Evolutionary conservation across 1,140 invertebrate species (phyloP).

Genomic region (Campoletis sonorensis): DNA sequence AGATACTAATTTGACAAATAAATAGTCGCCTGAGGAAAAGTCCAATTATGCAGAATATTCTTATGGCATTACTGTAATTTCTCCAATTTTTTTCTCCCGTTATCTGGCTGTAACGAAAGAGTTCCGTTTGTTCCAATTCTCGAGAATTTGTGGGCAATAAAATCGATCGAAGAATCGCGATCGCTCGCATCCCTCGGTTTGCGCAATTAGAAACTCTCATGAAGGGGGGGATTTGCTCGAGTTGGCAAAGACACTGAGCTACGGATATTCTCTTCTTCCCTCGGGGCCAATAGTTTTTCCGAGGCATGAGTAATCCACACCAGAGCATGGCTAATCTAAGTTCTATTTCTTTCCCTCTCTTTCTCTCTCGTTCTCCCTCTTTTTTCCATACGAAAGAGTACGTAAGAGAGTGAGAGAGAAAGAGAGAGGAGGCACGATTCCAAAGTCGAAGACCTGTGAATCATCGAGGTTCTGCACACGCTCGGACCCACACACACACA

Average conservation of each 20-base stretch:
- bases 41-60: not conserved
- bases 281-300: constrained; percentile 6
- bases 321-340: not conserved
- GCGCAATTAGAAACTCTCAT: constrained; percentile 6
- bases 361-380: too few species aligned
- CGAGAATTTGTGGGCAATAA: not conserved
- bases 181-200: not conserved
- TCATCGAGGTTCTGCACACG: not conserved
- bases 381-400: too few species aligned
- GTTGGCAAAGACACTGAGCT: constrained; percentile 12
- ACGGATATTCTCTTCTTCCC: not conserved
- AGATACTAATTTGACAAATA: not conserved
- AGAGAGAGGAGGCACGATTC: not conserved
- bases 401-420: not conserved
- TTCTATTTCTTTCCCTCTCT: not conserved
- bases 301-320: constrained; percentile 11
- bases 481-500: not conserved
- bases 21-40: not conserved
- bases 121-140: not conserved
- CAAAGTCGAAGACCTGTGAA: constrained; percentile 19
- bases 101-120: not conserved
- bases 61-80: not conserved
- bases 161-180: not conserved
- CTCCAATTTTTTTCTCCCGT: not conserved
- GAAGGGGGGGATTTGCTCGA: not conserved